phyloP scores from a whole-genome alignment of 2,888 invertebrate genomes.

The Phyllotreta striolata region DNA sequence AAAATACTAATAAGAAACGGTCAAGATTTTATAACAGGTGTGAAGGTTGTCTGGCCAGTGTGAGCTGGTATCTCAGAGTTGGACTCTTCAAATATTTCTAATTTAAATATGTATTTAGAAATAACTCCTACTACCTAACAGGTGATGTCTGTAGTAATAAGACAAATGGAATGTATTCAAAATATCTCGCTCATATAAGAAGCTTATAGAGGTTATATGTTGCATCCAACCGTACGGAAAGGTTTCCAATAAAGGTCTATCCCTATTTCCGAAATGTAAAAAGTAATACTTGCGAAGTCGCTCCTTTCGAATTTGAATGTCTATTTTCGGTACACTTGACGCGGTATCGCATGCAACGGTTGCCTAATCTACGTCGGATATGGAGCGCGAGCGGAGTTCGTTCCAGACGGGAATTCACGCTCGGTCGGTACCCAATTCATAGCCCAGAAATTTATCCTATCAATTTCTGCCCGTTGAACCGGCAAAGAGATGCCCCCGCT shows the following conservation, averaged over 20 bases:
- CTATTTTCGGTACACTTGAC: constrained; percentile 33
- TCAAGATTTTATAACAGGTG: constrained; percentile 26
- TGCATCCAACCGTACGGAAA: too few relatives aligned
- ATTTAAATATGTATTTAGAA: too few relatives aligned
- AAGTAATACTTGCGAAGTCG: constrained; percentile 14
- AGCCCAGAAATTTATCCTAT: constrained; percentile 70
- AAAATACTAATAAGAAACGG: constrained; percentile 26
- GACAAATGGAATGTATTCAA: too few relatives aligned
- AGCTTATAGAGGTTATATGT: too few relatives aligned
- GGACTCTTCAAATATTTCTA: neutral
- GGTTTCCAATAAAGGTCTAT: neutral
- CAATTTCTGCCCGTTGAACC: constrained; percentile 71
- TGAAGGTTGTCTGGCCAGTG: constrained; percentile 29
- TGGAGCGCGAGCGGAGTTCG: constrained; percentile 28
- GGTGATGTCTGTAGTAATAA: too few relatives aligned
- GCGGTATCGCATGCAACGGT: constrained; percentile 19
- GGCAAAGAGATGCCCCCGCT: constrained; percentile 63
- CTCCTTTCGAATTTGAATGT: constrained; percentile 27
- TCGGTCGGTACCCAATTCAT: constrained; percentile 68
- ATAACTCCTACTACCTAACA: too few relatives aligned
- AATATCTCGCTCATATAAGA: too few relatives aligned
- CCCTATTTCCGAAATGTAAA: constrained; percentile 8
- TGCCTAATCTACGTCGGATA: constrained; percentile 36
- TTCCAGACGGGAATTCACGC: constrained; percentile 44
- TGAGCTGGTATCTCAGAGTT: constrained; percentile 1